A percentile compares a stretch with the other conserved stretches of the same genome.
Conservation (phyloP, 1,140 invertebrate species). For the Eumaeus atala region DNA sequence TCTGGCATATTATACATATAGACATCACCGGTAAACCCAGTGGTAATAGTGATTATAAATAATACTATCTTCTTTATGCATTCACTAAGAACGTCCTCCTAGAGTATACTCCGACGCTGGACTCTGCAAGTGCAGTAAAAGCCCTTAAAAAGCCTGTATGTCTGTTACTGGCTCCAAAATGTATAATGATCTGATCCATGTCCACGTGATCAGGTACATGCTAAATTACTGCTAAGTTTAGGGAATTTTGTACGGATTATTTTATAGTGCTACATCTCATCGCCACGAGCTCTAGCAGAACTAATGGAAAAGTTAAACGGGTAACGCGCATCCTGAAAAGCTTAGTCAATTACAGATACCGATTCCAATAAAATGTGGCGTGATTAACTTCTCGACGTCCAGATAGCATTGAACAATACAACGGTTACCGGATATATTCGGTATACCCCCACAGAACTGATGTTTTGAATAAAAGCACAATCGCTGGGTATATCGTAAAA, state of each 20-base stretch:
- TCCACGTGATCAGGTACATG: neutral
- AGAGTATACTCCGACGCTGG: too few relatives aligned
- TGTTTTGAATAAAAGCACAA: constrained; percentile 14
- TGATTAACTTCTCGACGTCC: neutral
- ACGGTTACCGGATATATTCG: constrained; percentile 1
- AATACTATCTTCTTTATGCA: too few relatives aligned
- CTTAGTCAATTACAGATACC: constrained; percentile 8
- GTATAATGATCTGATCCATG: too few relatives aligned
- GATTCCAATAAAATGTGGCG: constrained; percentile 7
- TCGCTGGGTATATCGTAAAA: too few relatives aligned
- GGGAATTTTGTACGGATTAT: constrained; percentile 1
- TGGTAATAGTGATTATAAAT: too few relatives aligned
- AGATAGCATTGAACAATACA: constrained; percentile 14
- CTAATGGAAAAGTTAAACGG: neutral
- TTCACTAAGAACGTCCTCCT: too few relatives aligned
- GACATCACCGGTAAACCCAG: too few relatives aligned
- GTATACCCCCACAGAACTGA: constrained; percentile 8
- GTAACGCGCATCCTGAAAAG: constrained; percentile 8
- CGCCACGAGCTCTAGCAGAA: neutral
- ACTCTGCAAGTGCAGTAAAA: too few relatives aligned
- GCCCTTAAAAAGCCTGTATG: too few relatives aligned
- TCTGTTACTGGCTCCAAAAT: too few relatives aligned
- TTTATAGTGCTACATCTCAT: constrained; percentile 11
- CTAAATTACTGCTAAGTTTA: neutral
- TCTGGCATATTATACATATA: too few relatives aligned